Evolutionary conservation across 2,113 vertebrate genomes (phyloP).

Genomic region (Litocranius walleri): DNA sequence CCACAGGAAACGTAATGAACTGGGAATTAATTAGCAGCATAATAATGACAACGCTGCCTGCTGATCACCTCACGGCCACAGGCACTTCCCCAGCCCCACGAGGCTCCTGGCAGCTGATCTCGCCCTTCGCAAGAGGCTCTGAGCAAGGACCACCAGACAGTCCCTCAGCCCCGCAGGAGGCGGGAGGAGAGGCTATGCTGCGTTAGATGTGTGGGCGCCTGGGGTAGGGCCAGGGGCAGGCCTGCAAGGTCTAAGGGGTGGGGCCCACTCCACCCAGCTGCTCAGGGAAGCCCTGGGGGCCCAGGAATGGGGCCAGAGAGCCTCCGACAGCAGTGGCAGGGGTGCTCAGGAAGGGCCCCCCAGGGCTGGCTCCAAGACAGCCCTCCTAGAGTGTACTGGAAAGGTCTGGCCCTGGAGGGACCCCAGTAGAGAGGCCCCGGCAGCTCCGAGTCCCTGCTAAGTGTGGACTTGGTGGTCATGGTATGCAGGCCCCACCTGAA

Average conservation of each 20-base stretch:
- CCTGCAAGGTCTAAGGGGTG: not conserved
- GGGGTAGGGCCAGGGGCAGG: not conserved
- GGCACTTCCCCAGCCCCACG: slow-evolving; percentile 70
- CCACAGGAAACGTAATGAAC: slow-evolving; percentile 89
- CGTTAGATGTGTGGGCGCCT: not conserved
- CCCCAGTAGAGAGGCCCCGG: not conserved
- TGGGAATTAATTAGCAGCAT: slow-evolving; percentile 91
- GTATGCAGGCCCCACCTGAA: not conserved
- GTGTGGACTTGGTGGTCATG: not conserved
- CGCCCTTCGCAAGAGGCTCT: slow-evolving; percentile 68
- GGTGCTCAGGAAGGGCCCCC: not conserved
- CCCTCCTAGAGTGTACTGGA: not conserved
- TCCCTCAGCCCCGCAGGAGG: slow-evolving; percentile 20
- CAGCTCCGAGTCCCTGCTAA: not conserved
- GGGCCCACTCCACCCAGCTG: no score
- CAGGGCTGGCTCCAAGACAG: not conserved
- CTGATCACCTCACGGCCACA: slow-evolving; percentile 85
- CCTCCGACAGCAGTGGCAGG: no score
- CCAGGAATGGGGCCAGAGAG: not conserved
- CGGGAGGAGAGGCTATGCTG: not conserved
- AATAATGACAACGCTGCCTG: slow-evolving; percentile 87
- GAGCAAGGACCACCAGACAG: slow-evolving; percentile 56
- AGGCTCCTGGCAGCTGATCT: slow-evolving; percentile 75
- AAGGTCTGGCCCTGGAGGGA: not conserved
- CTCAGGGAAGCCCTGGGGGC: not conserved